These are phyloP conservation scores for Pseudomyrmex flavicornis DNA, from an alignment of 1,140 invertebrate genomes.

Conservation along the genomic window DNA sequence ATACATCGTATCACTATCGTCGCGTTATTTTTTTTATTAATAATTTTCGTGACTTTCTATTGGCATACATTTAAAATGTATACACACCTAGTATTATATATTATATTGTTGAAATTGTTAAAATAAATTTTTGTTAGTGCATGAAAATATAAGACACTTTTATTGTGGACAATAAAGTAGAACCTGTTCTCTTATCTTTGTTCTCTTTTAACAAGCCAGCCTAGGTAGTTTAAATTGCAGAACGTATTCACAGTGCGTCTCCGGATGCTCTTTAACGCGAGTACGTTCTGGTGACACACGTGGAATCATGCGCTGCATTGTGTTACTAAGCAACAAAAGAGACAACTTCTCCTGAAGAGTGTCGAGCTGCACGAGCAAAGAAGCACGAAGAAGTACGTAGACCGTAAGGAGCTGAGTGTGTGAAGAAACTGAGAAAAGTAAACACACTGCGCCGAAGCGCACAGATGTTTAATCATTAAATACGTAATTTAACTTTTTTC, in stretches of 20 bases:
- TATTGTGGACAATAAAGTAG: neutral
- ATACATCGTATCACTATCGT: neutral
- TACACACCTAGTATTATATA: neutral
- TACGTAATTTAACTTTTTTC: conserved; percentile 29
- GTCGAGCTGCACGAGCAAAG: conserved; percentile 23
- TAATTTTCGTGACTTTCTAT: no score
- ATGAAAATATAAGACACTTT: no score
- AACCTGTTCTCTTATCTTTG: neutral
- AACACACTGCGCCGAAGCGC: neutral
- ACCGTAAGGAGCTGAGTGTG: conserved; percentile 25
- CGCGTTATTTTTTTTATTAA: neutral
- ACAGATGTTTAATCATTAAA: conserved; percentile 41
- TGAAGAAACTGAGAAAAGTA: conserved; percentile 39
- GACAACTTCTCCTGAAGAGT: conserved; percentile 37
- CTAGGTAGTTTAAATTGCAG: conserved; percentile 13
- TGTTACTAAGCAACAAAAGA: conserved; percentile 47
- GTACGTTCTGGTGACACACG: conserved; percentile 30
- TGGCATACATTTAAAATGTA: no score
- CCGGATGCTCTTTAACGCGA: conserved; percentile 32
- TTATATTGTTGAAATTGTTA: neutral
- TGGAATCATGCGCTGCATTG: conserved; percentile 35
- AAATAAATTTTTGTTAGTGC: neutral
- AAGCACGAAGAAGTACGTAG: conserved; percentile 24
- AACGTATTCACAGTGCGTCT: conserved; percentile 6
- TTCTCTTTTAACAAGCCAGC: conserved; percentile 9